Percentiles rank a stretch among this genome's conserved stretches.
Conservation (phyloP, 2,113 vertebrate genomes). For the Misgurnus anguillicaudatus region DNA sequence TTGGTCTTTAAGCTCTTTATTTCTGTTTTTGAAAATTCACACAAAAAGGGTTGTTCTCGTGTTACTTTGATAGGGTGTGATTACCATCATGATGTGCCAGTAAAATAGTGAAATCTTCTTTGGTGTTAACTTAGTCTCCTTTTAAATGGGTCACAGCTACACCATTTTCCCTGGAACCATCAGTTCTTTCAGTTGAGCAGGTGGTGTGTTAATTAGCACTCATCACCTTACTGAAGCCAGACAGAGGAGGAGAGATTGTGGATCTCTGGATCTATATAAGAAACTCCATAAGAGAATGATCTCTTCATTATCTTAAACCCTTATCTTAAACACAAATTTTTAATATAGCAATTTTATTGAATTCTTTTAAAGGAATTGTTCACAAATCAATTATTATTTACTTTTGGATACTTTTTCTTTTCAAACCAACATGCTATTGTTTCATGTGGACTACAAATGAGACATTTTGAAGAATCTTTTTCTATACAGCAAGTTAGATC, state of each 20-base stretch:
- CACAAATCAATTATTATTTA: too few species aligned
- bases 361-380: too few species aligned
- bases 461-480: too few species aligned
- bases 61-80: neutral
- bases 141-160: neutral
- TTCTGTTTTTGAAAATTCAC: neutral
- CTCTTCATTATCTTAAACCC: too few species aligned
- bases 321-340: too few species aligned
- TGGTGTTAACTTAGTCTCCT: neutral
- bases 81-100: neutral
- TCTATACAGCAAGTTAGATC: too few species aligned
- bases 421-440: too few species aligned
- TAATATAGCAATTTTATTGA: too few species aligned
- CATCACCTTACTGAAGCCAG: constrained; percentile 28
- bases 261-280: neutral
- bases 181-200: constrained; percentile 15
- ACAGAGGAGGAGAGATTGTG: neutral
- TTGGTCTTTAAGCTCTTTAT: neutral
- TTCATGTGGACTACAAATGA: too few species aligned
- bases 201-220: constrained; percentile 34
- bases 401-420: too few species aligned
- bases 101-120: neutral
- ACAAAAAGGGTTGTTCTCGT: neutral
- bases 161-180: constrained; percentile 3
- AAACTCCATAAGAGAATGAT: too few species aligned